phyloP scores from a whole-genome alignment of 1,140 invertebrate species.

The Leguminivora glycinivorella region DNA sequence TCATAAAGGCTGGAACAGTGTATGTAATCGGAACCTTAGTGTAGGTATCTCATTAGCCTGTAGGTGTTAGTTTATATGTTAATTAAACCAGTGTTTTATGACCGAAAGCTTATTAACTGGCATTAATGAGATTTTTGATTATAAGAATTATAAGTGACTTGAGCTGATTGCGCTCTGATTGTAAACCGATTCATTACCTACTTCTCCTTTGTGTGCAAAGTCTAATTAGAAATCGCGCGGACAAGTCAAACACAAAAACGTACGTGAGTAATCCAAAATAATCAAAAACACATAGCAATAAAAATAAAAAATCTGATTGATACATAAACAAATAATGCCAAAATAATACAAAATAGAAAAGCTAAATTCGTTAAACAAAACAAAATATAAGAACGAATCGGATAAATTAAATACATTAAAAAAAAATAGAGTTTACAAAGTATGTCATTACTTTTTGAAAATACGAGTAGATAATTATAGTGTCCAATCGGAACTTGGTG shows the following conservation, averaged over 20 bases:
- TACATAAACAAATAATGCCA: too few relatives aligned
- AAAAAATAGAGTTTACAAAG: too few relatives aligned
- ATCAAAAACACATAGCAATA: neutral
- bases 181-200: conserved; percentile 7
- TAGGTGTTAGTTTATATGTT: conserved; percentile 13
- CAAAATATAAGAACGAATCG: too few relatives aligned
- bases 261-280: neutral
- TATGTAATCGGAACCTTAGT: neutral
- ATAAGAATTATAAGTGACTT: conserved; percentile 10
- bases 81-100: conserved; percentile 20
- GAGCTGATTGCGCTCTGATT: conserved; percentile 8
- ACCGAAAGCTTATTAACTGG: conserved; percentile 9
- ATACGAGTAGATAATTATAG: too few relatives aligned
- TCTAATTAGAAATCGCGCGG: neutral
- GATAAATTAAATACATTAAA: too few relatives aligned
- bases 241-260: neutral
- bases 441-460: too few relatives aligned
- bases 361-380: too few relatives aligned
- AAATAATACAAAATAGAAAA: too few relatives aligned
- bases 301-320: too few relatives aligned
- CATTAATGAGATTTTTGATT: conserved; percentile 28
- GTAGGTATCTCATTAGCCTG: conserved; percentile 5
- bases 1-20: neutral
- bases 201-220: conserved; percentile 2
- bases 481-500: too few relatives aligned